These are phyloP conservation scores for Anser cygnoides DNA, from an alignment of 2,113 vertebrate genomes.

Conservation along the genomic window DNA sequence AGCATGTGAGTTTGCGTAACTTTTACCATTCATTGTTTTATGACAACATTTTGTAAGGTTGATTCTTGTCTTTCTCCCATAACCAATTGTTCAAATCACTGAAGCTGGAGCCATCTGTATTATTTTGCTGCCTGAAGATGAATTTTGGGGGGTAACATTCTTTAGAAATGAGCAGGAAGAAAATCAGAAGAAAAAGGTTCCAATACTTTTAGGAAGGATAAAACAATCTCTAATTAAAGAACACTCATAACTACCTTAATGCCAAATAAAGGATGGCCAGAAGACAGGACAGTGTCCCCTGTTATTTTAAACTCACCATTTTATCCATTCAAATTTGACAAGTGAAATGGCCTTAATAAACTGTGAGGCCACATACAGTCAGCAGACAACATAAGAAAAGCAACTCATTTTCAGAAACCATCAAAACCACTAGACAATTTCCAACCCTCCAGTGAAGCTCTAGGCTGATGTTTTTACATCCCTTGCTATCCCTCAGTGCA, in stretches of 20 bases:
- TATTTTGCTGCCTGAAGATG: background rate
- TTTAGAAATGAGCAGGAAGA: background rate
- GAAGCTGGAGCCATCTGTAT: background rate
- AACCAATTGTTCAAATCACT: background rate
- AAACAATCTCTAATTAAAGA: background rate
- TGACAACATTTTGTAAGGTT: background rate
- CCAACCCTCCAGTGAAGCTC: background rate
- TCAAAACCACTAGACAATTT: background rate
- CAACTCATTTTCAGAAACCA: background rate
- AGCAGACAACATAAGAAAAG: background rate
- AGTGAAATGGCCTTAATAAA: background rate
- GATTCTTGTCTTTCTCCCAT: background rate
- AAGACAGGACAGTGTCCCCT: background rate
- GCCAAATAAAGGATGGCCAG: background rate
- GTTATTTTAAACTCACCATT: background rate
- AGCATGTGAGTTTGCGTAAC: background rate
- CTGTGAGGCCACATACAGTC: background rate
- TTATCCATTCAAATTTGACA: background rate
- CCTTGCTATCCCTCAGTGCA: background rate
- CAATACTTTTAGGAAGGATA: background rate
- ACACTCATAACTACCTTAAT: background rate
- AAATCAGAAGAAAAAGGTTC: too few relatives aligned
- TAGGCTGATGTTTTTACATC: background rate
- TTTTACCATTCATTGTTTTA: background rate
- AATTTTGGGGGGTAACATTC: background rate